Evolutionary conservation across 1,140 invertebrate genomes (phyloP).

Genomic region (Leptestheria dahalacensis): DNA sequence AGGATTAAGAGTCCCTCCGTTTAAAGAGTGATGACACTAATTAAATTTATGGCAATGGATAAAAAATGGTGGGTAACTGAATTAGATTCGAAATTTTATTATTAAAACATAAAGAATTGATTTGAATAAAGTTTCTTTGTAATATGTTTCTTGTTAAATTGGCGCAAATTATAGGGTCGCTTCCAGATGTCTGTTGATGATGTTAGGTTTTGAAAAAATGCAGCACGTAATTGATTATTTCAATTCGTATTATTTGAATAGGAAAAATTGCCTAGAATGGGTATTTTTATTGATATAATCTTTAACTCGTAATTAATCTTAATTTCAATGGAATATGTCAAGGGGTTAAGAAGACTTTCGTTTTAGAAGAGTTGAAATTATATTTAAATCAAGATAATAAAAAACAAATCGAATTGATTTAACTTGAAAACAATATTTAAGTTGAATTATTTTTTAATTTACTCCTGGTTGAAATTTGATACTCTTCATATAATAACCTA

Average conservation of each 20-base stretch:
- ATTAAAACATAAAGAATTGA: not conserved
- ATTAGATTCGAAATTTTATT: not conserved
- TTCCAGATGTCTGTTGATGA: no score
- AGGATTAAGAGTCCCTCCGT: not conserved
- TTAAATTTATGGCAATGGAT: not conserved
- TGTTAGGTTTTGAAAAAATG: no score
- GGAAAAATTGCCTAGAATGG: no score
- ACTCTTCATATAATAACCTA: not conserved
- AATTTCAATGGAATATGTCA: no score
- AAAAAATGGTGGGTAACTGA: not conserved
- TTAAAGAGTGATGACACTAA: not conserved
- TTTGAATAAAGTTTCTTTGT: not conserved
- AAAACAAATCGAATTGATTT: no score
- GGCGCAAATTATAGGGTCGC: not conserved
- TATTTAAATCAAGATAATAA: not conserved
- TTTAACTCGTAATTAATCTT: no score
- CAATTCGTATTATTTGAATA: no score
- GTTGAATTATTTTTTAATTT: not conserved
- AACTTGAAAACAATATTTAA: not conserved
- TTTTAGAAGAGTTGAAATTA: not conserved
- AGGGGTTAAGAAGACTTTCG: not conserved
- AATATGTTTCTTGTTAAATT: not conserved
- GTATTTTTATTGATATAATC: no score
- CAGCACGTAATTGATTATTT: no score
- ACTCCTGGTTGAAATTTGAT: not conserved